Evolutionary conservation across 2,888 invertebrate species (phyloP), one percentile per base, ranked within the genome.

Genomic region (Nomada goodeniana): DNA sequence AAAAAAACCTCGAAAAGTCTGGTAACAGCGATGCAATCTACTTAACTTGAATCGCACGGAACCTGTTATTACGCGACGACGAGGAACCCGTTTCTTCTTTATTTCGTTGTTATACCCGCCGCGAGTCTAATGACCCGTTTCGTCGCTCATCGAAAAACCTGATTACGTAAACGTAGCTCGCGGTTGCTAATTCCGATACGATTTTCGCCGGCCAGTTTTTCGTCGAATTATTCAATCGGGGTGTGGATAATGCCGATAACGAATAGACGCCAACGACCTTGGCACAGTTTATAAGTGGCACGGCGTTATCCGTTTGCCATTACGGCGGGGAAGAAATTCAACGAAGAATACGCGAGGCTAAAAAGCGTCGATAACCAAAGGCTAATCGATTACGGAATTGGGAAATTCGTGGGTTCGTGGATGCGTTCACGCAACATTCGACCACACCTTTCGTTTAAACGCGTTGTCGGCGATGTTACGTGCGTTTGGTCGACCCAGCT

Each of bases 41-140:
- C 50, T 61, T 67, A 61, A 71, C 7, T 47, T n/a, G 53, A 55
- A 26, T 61, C 42, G 13, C 50, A 2, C 5, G 29, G 18, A 80
- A 80, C 65, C 63, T 23, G 72, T 80, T 59, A 68, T 77, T 64
- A 77, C 67, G 23, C 15, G 68, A 44, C 47, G 29, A 57, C 47
- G 55, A 68, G 13, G 26, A 71, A 67, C 72, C 53, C 44, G 68
- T 69, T 70, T 68, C 55, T 29, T 60, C 77, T 68, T 59, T 69
- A 68, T 68, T 69, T 63, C 29, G 42, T 71, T 59, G 57, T 55
- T 63, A 53, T 57, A 20, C 0, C 53, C 52, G 52, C 20, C 50
- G 42, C 20, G 52, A 67, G 71, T 68, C 52, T 71, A 68, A 80
- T 61, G 65, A 68, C 59, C 68, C 23, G 67, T 72, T 80, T 72